Conservation (phyloP, 2,888 invertebrate species). For the Sphecodes monilicornis region DNA sequence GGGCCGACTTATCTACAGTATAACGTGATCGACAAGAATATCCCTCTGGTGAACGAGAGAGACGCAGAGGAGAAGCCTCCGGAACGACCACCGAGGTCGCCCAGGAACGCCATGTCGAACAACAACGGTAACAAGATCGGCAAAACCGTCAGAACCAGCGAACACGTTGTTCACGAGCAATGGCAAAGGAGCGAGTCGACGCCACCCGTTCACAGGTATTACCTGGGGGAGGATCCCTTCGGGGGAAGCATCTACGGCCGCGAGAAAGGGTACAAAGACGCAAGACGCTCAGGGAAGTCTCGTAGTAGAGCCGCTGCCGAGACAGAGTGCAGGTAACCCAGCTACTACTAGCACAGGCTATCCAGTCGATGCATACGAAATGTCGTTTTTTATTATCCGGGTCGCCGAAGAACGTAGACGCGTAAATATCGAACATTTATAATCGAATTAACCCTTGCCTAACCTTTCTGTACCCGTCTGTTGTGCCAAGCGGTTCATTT, state of each 20-base stretch:
- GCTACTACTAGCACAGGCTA: slow-evolving; percentile 13
- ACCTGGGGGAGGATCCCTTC: slow-evolving; percentile 94
- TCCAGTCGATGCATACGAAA: slow-evolving; percentile 6
- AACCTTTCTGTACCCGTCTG: background rate
- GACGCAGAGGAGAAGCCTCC: slow-evolving; percentile 82
- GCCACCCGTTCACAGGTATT: slow-evolving; percentile 91
- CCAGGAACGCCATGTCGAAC: slow-evolving; percentile 57
- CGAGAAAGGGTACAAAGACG: slow-evolving; percentile 91
- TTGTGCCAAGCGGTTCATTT: background rate
- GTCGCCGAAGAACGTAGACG: background rate
- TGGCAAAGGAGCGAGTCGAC: slow-evolving; percentile 78
- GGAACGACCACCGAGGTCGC: slow-evolving; percentile 76
- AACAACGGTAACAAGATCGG: slow-evolving; percentile 23
- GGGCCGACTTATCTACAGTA: slow-evolving; percentile 86
- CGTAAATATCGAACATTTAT: background rate
- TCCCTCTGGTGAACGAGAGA: slow-evolving; percentile 79
- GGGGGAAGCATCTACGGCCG: slow-evolving; percentile 93
- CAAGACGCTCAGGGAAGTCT: slow-evolving; percentile 71
- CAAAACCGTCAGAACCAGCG: slow-evolving; percentile 74
- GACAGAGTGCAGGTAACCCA: slow-evolving; percentile 74
- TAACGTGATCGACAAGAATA: slow-evolving; percentile 86
- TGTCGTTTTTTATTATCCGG: background rate
- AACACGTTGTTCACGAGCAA: slow-evolving; percentile 65
- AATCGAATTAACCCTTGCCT: background rate
- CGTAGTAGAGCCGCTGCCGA: slow-evolving; percentile 64